phyloP scores from a whole-genome alignment of 1,140 invertebrate genomes.

The Tetragnatha versicolor region DNA sequence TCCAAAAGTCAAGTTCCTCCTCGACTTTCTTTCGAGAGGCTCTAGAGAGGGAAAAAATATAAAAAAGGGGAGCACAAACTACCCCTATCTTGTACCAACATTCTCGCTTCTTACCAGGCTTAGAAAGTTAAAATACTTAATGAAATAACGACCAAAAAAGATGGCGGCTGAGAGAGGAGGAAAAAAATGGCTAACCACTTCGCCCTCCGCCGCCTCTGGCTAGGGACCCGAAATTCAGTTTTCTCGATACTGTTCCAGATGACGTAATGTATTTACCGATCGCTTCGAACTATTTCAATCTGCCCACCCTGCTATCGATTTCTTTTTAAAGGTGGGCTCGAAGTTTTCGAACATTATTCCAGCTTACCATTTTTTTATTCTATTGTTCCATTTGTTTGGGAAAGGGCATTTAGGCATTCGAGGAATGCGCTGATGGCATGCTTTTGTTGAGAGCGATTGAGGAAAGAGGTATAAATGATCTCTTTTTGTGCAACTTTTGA shows the following conservation, averaged over 20 bases:
- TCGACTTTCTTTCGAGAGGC: no score
- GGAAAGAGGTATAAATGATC: not conserved
- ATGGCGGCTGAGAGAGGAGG: no score
- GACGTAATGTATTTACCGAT: slow-evolving; percentile 46
- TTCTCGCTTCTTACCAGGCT: no score
- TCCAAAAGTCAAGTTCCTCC: no score
- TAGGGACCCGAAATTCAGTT: slow-evolving; percentile 31
- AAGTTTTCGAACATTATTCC: slow-evolving; percentile 7
- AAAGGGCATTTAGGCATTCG: slow-evolving; percentile 7
- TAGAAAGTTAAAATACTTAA: no score
- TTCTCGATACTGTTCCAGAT: slow-evolving; percentile 44
- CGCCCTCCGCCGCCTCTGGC: slow-evolving; percentile 4
- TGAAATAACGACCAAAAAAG: not conserved
- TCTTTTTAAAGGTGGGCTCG: slow-evolving; percentile 19
- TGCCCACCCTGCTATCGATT: slow-evolving; percentile 13
- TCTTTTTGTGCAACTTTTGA: not conserved
- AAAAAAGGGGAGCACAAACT: no score
- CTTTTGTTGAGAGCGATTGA: not conserved
- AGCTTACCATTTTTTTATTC: not conserved
- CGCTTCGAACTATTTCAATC: slow-evolving; percentile 29
- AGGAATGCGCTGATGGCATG: not conserved
- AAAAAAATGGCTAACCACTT: not conserved
- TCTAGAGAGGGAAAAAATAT: no score
- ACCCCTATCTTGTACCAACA: no score
- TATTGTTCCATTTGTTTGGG: not conserved